A percentile compares a stretch with the other conserved stretches of the same genome.
These are phyloP conservation scores for Drosophila nigritarsus DNA, from an alignment of 2,888 invertebrate genomes.

Conservation along the genomic window DNA sequence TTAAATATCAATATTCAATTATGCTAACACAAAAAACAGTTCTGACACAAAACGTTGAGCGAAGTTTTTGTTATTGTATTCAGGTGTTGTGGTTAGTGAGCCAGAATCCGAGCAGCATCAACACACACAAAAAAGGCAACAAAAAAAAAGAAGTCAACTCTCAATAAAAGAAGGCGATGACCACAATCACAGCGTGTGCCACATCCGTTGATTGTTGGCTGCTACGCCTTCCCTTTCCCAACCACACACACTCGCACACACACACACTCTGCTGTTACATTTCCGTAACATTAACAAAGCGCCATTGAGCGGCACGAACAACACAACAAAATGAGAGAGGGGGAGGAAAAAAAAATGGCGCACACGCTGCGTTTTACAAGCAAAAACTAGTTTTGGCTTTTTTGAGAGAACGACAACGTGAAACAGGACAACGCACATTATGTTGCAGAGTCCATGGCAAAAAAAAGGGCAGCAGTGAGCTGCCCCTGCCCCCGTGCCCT, in stretches of 20 bases:
- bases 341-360: slow-evolving; percentile 54
- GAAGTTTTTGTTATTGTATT: not conserved
- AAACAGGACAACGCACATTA: slow-evolving; percentile 43
- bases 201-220: slow-evolving; percentile 50
- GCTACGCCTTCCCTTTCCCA: not conserved
- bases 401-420: slow-evolving; percentile 25
- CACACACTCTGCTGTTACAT: slow-evolving; percentile 50
- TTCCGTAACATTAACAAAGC: slow-evolving; percentile 78
- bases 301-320: slow-evolving; percentile 68
- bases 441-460: slow-evolving; percentile 29
- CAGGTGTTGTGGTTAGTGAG: slow-evolving; percentile 42
- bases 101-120: not conserved
- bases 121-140: not conserved
- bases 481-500: not conserved
- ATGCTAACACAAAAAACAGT: slow-evolving; percentile 7
- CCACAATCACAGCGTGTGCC: slow-evolving; percentile 68
- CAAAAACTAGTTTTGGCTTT: slow-evolving; percentile 59
- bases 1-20: slow-evolving; percentile 47
- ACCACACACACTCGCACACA: not conserved
- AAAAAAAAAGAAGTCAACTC: slow-evolving; percentile 27
- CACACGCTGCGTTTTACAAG: slow-evolving; percentile 70
- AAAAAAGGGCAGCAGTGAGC: slow-evolving; percentile 19
- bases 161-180: slow-evolving; percentile 58
- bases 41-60: not conserved
- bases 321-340: slow-evolving; percentile 43